These are phyloP conservation scores for sheep (Ovis aries) DNA, from an alignment of 2,113 vertebrate genomes.

Conservation along the genomic window DNA sequence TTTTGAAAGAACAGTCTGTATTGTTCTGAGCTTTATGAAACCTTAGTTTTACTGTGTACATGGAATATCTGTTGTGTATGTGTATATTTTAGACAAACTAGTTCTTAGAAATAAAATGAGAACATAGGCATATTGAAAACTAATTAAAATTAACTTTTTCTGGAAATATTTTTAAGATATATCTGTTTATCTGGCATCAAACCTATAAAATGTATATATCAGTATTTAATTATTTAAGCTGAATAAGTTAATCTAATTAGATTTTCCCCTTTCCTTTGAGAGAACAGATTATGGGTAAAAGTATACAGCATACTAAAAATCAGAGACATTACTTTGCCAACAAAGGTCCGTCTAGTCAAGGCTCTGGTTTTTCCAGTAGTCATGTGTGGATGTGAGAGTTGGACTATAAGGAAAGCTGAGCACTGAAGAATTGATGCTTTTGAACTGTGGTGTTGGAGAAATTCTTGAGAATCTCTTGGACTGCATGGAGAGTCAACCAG, in stretches of 20 bases:
- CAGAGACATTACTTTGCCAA: too few species aligned
- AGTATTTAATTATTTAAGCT: neutral
- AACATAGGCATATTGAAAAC: neutral
- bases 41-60: neutral
- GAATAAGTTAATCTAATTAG: neutral
- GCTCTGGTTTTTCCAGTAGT: too few species aligned
- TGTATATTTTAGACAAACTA: neutral
- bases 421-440: too few species aligned
- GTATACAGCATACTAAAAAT: neutral
- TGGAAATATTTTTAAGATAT: neutral
- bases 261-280: neutral
- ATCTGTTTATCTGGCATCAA: neutral
- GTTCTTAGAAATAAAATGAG: neutral
- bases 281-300: neutral
- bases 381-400: too few species aligned
- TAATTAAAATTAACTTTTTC: neutral
- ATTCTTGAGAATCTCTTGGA: too few species aligned
- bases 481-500: too few species aligned
- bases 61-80: neutral
- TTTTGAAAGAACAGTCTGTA: neutral
- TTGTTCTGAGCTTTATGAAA: neutral
- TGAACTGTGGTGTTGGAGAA: too few species aligned
- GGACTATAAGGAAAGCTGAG: too few species aligned
- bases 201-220: neutral
- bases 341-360: too few species aligned